A percentile compares a stretch with the other conserved stretches of the same genome.
Conservation (phyloP, 2,113 vertebrate genomes). For the Phocoena sinus region DNA sequence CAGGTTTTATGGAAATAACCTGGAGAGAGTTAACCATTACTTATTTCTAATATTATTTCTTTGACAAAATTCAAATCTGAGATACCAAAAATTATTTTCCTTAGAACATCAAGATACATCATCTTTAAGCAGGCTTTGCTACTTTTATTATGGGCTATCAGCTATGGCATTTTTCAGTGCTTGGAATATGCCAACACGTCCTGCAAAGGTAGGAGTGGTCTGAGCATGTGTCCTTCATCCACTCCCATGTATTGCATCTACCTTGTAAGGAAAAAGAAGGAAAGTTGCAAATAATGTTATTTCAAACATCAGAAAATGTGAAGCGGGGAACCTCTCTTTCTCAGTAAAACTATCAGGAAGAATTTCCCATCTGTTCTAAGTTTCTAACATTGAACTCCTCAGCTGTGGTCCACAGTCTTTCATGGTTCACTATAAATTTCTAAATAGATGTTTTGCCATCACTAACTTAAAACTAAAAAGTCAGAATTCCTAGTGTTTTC, state of each 20-base stretch:
- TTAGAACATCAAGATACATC: neutral
- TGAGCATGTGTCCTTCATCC: neutral
- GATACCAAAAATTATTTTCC: neutral
- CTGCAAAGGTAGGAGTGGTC: neutral
- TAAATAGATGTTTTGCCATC: constrained; percentile 52
- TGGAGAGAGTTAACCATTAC: neutral
- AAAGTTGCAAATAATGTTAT: neutral
- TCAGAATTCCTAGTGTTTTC: neutral
- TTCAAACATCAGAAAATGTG: constrained; percentile 23
- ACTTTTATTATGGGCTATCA: neutral
- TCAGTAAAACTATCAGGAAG: constrained; percentile 34
- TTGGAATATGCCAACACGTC: neutral
- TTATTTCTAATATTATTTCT: neutral
- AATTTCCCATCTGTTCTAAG: constrained; percentile 55
- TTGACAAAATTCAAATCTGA: neutral
- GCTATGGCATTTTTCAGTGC: neutral
- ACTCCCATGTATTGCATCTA: neutral
- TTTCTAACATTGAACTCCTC: constrained; percentile 55
- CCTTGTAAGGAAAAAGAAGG: neutral
- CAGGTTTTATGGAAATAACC: neutral
- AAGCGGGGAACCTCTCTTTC: constrained; percentile 11
- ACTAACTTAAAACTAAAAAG: constrained; percentile 31
- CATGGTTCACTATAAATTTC: constrained; percentile 36
- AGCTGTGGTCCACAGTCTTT: constrained; percentile 36
- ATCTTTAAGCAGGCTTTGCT: neutral